Conservation (phyloP, 2,113 vertebrate genomes). For the Grantiella picta region DNA sequence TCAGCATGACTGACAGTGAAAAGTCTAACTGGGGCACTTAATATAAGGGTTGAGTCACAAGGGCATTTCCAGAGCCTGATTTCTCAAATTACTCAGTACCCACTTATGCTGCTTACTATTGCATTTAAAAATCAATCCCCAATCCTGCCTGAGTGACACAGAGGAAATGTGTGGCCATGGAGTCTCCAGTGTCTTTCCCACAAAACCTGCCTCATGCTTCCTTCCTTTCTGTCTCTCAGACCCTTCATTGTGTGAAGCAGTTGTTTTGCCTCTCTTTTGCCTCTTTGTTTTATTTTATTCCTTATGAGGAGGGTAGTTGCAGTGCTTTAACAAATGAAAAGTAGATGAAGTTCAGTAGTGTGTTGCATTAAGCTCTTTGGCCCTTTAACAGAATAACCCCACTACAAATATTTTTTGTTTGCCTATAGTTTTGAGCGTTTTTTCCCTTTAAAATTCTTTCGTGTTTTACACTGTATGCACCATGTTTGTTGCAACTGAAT, state of each 20-base stretch:
- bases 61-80: not conserved
- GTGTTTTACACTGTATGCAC: not conserved
- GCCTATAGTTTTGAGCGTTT: not conserved
- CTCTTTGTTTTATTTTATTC: not conserved
- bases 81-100: not conserved
- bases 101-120: not conserved
- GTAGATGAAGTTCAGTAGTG: not conserved
- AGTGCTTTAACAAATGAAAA: not conserved
- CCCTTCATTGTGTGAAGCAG: not conserved
- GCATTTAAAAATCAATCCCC: constrained; percentile 42
- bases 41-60: not conserved
- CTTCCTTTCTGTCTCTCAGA: not conserved
- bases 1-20: not conserved
- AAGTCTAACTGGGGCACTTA: not conserved
- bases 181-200: not conserved
- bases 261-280: not conserved
- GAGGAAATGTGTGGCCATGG: not conserved
- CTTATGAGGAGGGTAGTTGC: not conserved
- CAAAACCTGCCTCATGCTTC: not conserved
- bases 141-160: not conserved
- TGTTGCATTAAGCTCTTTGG: not conserved
- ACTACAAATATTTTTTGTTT: not conserved
- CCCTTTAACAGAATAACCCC: not conserved
- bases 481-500: not conserved
- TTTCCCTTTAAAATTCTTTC: not conserved